Percentiles rank a stretch among this genome's conserved stretches.
These are phyloP conservation scores for Semicossyphus pulcher DNA, from an alignment of 2,113 vertebrate species.

Conservation along the genomic window DNA sequence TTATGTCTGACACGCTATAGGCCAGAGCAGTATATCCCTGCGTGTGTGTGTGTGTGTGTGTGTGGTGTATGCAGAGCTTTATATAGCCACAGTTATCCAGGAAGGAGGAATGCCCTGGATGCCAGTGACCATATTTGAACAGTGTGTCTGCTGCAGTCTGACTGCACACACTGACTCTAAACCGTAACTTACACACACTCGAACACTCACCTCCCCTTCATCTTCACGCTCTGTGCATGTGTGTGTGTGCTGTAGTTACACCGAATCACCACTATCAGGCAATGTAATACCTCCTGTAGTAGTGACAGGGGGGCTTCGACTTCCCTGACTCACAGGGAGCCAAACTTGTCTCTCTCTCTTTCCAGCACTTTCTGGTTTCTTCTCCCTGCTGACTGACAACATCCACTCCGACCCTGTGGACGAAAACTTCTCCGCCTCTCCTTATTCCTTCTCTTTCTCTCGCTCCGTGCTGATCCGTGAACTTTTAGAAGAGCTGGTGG, in stretches of 20 bases:
- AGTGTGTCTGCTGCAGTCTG: conserved; percentile 54
- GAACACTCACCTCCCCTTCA: conserved; percentile 46
- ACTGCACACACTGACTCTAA: conserved; percentile 52
- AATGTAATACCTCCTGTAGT: conserved; percentile 66
- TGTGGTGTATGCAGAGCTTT: conserved; percentile 58
- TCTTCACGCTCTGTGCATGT: conserved; percentile 10
- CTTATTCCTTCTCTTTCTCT: conserved; percentile 10
- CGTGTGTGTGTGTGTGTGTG: conserved; percentile 34
- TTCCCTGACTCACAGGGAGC: conserved; percentile 56
- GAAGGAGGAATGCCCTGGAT: conserved; percentile 78
- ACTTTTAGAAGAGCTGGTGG: conserved; percentile 5
- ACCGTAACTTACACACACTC: conserved; percentile 57
- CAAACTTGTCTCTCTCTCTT: conserved; percentile 69
- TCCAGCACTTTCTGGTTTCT: conserved; percentile 74
- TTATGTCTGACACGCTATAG: conserved; percentile 47
- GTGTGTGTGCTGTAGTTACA: conserved; percentile 65
- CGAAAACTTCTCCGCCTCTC: conserved; percentile 47
- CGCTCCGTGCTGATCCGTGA: conserved; percentile 10
- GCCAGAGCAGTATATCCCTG: conserved; percentile 27
- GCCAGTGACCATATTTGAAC: conserved; percentile 82
- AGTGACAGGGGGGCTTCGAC: conserved; percentile 39
- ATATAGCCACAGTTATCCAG: conserved; percentile 79
- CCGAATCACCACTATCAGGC: conserved; percentile 67
- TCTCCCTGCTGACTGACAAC: conserved; percentile 71
- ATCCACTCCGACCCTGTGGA: conserved; percentile 50